phyloP scores from a whole-genome alignment of 2,797 vertebrate species.

The Pantherophis vulpinus region DNA sequence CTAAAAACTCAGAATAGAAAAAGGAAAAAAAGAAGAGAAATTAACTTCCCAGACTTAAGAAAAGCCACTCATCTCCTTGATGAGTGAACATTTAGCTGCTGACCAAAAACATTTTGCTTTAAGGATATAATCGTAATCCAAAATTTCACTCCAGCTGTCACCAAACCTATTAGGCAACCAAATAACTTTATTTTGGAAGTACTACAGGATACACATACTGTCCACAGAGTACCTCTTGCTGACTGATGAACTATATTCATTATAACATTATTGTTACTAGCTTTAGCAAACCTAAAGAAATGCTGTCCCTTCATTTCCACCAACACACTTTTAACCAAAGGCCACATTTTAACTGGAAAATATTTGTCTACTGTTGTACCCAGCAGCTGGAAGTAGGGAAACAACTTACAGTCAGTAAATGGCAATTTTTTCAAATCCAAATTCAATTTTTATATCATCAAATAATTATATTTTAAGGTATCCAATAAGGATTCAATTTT shows the following conservation, averaged over 20 bases:
- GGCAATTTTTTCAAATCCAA: background rate
- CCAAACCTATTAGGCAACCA: slow-evolving; percentile 16
- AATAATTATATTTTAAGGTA: background rate
- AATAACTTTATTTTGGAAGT: background rate
- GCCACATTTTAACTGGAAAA: background rate
- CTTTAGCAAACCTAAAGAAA: background rate
- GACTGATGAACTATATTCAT: slow-evolving; percentile 8
- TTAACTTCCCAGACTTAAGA: slow-evolving; percentile 8
- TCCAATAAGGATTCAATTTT: background rate
- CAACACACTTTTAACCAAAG: background rate
- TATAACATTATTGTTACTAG: slow-evolving; percentile 11
- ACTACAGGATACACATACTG: accelerated
- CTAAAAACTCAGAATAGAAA: slow-evolving; percentile 21
- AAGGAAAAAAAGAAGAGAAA: background rate
- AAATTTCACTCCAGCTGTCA: slow-evolving; percentile 17
- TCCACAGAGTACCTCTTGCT: background rate
- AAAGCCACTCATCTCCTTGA: slow-evolving; percentile 5
- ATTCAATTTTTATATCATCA: background rate
- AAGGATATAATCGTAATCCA: background rate
- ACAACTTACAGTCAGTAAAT: background rate
- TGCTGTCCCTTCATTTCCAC: accelerated
- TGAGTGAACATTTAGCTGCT: slow-evolving; percentile 5
- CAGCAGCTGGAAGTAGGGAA: background rate
- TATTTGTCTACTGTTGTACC: accelerated
- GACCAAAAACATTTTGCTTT: slow-evolving; percentile 29